Conservation (phyloP, 2,888 invertebrate species). For the Adineta ricciae region DNA sequence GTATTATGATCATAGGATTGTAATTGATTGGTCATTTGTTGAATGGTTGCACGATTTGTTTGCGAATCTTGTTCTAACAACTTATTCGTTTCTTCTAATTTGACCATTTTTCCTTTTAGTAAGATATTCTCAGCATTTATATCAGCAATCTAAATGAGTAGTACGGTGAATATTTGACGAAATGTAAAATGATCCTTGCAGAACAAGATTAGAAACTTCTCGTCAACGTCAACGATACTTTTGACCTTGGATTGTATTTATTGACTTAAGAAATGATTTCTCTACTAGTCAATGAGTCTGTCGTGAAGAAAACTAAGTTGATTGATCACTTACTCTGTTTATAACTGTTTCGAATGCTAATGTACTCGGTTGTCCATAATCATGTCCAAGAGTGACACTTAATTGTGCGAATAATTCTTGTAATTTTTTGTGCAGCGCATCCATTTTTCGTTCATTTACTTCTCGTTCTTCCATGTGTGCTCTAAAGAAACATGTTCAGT, state of each 20-base stretch:
- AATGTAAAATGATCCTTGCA: neutral
- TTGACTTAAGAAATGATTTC: neutral
- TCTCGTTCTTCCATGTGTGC: conserved; percentile 42
- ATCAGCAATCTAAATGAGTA: conserved; percentile 17
- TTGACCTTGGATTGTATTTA: neutral
- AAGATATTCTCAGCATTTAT: conserved; percentile 36
- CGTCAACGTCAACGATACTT: neutral
- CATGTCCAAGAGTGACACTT: conserved; percentile 18
- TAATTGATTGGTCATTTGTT: conserved; percentile 42
- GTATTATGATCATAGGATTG: conserved; percentile 24
- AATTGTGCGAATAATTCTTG: conserved; percentile 38
- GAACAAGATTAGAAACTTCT: neutral
- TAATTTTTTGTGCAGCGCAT: conserved; percentile 38
- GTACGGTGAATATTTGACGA: neutral
- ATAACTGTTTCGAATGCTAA: conserved; percentile 24
- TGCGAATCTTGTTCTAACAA: conserved; percentile 46
- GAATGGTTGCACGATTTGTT: conserved; percentile 49
- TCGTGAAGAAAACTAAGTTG: neutral
- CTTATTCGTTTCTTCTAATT: conserved; percentile 43
- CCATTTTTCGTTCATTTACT: conserved; percentile 38
- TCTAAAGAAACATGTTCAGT: conserved; percentile 35
- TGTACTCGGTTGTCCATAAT: conserved; percentile 1
- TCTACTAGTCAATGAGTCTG: neutral
- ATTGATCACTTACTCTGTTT: neutral
- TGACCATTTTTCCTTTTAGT: conserved; percentile 45